Conservation (phyloP, 2,888 invertebrate genomes). For the Tenthredo amoena region DNA sequence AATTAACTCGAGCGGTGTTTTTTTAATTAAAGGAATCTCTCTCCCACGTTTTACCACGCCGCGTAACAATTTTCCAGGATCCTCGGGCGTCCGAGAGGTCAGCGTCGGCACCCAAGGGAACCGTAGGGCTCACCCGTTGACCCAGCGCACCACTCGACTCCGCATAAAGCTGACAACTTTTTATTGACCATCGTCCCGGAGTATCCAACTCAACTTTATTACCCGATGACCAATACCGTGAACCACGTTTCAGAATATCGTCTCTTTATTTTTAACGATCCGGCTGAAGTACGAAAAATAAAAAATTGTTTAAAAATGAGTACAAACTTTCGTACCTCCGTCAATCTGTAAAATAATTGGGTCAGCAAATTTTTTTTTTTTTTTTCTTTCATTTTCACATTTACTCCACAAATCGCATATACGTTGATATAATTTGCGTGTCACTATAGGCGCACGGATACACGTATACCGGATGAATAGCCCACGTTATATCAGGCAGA, state of each 20-base stretch:
- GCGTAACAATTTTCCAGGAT: conserved; percentile 21
- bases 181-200: conserved; percentile 25
- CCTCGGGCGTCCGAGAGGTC: conserved; percentile 47
- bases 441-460: background rate
- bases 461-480: background rate
- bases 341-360: too few species aligned
- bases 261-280: conserved; percentile 7
- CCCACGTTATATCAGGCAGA: background rate
- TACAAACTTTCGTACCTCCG: background rate
- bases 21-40: conserved; percentile 32
- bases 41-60: background rate
- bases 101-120: conserved; percentile 7
- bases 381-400: background rate
- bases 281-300: background rate
- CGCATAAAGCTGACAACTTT: conserved; percentile 42
- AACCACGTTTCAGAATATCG: background rate
- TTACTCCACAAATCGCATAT: background rate
- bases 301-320: background rate
- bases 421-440: background rate
- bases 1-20: conserved; percentile 34
- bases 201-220: conserved; percentile 25
- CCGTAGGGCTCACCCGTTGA: conserved; percentile 15
- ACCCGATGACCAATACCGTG: conserved; percentile 12
- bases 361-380: background rate
- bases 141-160: conserved; percentile 23